phyloP scores from a whole-genome alignment of 2,113 vertebrate genomes.

The Rallus limicola region DNA sequence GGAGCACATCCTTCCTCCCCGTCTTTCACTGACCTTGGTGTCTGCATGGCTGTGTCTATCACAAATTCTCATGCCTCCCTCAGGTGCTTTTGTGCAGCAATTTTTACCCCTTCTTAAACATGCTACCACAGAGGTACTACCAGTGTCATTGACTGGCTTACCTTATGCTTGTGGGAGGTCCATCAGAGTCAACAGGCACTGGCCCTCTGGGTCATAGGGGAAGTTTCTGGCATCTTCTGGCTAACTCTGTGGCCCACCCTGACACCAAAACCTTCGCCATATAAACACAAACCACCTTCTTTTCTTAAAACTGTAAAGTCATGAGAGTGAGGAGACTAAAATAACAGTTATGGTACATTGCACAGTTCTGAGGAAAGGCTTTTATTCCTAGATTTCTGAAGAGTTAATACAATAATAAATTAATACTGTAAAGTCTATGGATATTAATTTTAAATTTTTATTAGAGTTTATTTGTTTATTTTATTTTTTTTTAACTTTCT shows the following conservation, averaged over 20 bases:
- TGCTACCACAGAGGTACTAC: neutral
- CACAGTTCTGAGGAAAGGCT: neutral
- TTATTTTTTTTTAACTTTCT: neutral
- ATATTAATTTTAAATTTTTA: neutral
- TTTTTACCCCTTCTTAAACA: neutral
- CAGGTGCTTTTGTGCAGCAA: neutral
- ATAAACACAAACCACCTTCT: neutral
- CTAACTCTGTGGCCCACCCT: rapidly evolving
- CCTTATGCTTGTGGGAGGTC: neutral
- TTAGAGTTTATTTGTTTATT: neutral
- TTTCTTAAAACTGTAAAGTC: neutral
- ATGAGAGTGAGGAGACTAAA: neutral
- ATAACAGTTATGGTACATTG: neutral
- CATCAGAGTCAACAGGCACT: rapidly evolving
- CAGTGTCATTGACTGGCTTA: rapidly evolving
- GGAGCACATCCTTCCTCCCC: neutral
- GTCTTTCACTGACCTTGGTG: neutral
- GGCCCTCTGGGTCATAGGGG: neutral
- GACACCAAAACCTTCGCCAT: neutral
- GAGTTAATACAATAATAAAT: constrained; percentile 54
- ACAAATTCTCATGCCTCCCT: neutral
- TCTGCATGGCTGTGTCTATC: neutral
- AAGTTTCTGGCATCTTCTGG: neutral
- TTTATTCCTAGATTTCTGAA: constrained; percentile 3
- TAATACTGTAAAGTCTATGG: neutral